Evolutionary conservation across 92 coral and sea anemone species (phyloP), one percentile per base, ranked within the genome.

Genomic region (Siderastrea radians): DNA sequence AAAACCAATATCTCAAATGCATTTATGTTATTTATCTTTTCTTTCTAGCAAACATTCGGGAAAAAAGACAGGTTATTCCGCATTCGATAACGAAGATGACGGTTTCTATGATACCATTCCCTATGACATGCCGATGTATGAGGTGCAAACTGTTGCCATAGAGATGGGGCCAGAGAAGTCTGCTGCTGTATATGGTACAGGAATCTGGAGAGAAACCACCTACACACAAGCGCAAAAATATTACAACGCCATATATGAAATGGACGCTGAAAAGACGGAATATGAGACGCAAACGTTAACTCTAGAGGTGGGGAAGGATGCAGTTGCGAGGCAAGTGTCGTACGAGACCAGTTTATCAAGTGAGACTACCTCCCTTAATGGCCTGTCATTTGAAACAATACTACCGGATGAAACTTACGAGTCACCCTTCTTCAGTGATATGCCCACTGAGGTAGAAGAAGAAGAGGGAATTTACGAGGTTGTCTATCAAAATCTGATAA

Each of bases 81-180:
- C 53, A 45, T n/a, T 83, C 19, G 79, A 83, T 9, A 19, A 49
- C 74, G 72, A 84, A 16, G 80, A 83, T 1, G 81, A 82, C 1
- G 77, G 72, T 19, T 73, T 59, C 44, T 80, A 87, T 44, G 61
- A 87, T 19, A 78, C 71, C 1, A 69, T 79, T 13, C 87, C 87
- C 2, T 80, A 14, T 71, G 79, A 72, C 19, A 6, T 73, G 51
- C 80, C 90, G 13, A 54, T 80, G 70, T 87, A 70, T 45, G 90
- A 87, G 55, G 78, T 67, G 7, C 90, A 87, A 51, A 87, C 90
- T 17, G 90, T 87, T 7, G 69, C 84, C 64, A 60, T 87, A 61
- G 85, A 78, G 72, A 67, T 87, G 59, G 90, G 87, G 4, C 62
- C 78, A 14, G 90, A 87, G 38, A 47, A 87, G 48, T 13, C 58